Evolutionary conservation across 2,888 invertebrate species (phyloP).

Genomic region (Globia sparganii): DNA sequence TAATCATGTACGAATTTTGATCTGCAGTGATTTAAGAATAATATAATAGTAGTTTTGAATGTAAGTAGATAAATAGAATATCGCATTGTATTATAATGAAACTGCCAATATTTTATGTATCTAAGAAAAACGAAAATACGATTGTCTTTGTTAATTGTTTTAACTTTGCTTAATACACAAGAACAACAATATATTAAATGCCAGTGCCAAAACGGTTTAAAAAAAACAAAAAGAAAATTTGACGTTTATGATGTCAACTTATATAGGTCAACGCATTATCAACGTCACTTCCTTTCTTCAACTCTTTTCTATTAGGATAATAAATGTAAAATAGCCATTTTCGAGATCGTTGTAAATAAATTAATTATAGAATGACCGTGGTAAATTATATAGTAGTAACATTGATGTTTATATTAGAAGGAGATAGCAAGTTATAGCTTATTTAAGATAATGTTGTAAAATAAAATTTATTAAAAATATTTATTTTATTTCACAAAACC

Average conservation of each 20-base stretch:
- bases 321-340: constrained; percentile 59
- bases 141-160: constrained; percentile 32
- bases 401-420: constrained; percentile 79
- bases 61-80: constrained; percentile 70
- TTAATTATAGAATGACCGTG: constrained; percentile 64
- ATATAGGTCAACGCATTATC: constrained; percentile 21
- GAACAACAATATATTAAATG: not conserved
- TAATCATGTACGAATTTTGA: constrained; percentile 39
- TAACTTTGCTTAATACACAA: not conserved
- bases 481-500: constrained; percentile 19
- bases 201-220: not conserved
- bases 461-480: constrained; percentile 72
- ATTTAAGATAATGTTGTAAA: constrained; percentile 76
- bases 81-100: constrained; percentile 70
- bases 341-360: constrained; percentile 69
- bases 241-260: constrained; percentile 11
- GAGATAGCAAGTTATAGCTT: constrained; percentile 65
- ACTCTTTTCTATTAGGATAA: constrained; percentile 38
- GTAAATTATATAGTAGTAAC: constrained; percentile 67
- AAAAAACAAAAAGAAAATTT: constrained; percentile 1
- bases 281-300: constrained; percentile 36
- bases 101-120: constrained; percentile 76
- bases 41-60: constrained; percentile 61
- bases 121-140: constrained; percentile 55
- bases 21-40: constrained; percentile 41